phyloP scores from a whole-genome alignment of 2,888 invertebrate species.

The Oasisia sp. region DNA sequence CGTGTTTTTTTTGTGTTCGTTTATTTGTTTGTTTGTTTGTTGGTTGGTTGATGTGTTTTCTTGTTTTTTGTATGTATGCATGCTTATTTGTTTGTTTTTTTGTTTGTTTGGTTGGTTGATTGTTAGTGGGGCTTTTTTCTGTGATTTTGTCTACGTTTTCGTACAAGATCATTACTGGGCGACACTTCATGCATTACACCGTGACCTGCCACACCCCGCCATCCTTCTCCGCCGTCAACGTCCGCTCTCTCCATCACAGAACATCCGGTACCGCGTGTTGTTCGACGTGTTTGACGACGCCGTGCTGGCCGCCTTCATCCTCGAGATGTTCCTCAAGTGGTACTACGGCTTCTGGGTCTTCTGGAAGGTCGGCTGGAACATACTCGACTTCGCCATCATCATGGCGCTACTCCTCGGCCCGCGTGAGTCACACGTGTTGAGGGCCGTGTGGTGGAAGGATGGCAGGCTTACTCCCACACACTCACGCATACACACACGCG shows the following conservation, averaged over 20 bases:
- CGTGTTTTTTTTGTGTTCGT: no score
- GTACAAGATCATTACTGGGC: background rate
- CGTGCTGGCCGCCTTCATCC: conserved; percentile 53
- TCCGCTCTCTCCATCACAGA: conserved; percentile 27
- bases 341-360: conserved; percentile 55
- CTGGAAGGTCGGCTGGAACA: conserved; percentile 59
- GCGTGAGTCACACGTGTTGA: conserved; percentile 31
- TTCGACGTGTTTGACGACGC: conserved; percentile 51
- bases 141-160: no score
- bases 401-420: conserved; percentile 44
- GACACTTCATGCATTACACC: background rate
- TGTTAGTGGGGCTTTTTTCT: no score
- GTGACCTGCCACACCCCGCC: no score
- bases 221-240: background rate
- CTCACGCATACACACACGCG: background rate
- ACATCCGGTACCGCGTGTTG: conserved; percentile 35
- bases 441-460: background rate
- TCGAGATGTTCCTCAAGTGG: conserved; percentile 58
- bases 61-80: no score
- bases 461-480: background rate
- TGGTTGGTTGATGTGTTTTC: no score
- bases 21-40: no score
- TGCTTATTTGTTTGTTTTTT: no score
- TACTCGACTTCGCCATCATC: conserved; percentile 54
- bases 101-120: no score